Evolutionary conservation across 2,888 invertebrate species (phyloP), one percentile per base, ranked within the genome.

Genomic region (Caenorhabditis macrosperma): DNA sequence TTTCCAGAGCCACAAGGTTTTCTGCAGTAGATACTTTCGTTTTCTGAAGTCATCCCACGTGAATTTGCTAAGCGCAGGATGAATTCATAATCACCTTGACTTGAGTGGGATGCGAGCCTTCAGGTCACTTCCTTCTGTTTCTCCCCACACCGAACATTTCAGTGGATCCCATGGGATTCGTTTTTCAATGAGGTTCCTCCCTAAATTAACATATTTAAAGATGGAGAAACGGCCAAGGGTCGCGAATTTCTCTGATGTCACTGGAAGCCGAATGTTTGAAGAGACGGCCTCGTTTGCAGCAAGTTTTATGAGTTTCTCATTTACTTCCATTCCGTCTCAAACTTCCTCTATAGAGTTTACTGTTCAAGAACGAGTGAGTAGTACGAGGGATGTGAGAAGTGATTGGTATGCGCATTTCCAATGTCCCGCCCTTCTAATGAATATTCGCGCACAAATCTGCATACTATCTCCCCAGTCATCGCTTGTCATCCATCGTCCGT

Each of bases 331-430:
- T 22, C 1, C 50, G 15, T 24, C 24, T 50, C 50, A 24, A n/a
- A 17, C 17, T 44, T 44, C 17, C 44, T 44, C 5, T 2, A 17
- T 15, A 5, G 12, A 12, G 5, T 12, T 38, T 38, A 38, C 44
- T n/a, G 44, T 44, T 17, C 44, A 9, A 17, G 17, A 44, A 44
- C 17, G 41, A 22, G 41, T 38, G 46, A 57, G 48, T 48, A 57
- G 52, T 61, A 61, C 46, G 63, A 71, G 44, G 24, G 54, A 55
- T 54, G 61, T 35, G 54, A 57, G 72, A 72, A 72, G 44, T 22
- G 72, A 41, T 72, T 72, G 63, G 63, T 72, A 72, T 72, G 72
- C 72, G 72, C 72, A 72, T 72, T 72, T 72, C 72, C 63, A 17
- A 63, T 72, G 48, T 63, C 55, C 63, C 72, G 55, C 63, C 72